Evolutionary conservation across 2,888 invertebrate species (phyloP).

Genomic region (Arrhopalites spinosus): DNA sequence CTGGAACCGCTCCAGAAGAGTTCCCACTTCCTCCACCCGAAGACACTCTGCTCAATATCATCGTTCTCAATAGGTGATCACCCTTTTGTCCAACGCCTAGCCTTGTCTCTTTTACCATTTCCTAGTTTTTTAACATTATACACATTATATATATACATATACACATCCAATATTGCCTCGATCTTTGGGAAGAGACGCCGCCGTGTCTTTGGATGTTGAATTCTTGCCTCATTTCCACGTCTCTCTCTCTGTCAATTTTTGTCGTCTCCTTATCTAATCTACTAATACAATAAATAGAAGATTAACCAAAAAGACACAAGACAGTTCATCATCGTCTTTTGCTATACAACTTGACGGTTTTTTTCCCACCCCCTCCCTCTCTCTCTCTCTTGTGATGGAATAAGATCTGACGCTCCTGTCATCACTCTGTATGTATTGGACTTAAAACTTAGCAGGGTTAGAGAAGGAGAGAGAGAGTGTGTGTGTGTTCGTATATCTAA

Average conservation of each 20-base stretch:
- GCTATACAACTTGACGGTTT: not conserved
- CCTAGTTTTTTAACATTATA: not conserved
- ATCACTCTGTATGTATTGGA: not conserved
- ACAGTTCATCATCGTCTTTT: not conserved
- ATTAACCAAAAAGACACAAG: too few species aligned
- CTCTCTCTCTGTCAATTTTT: not conserved
- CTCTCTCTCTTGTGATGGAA: too few species aligned
- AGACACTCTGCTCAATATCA: slow-evolving; percentile 56
- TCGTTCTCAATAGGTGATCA: slow-evolving; percentile 56
- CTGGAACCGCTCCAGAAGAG: slow-evolving; percentile 54
- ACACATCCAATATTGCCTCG: too few species aligned
- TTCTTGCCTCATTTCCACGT: too few species aligned
- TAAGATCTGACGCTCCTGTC: not conserved
- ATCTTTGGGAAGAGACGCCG: too few species aligned
- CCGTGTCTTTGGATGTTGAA: too few species aligned
- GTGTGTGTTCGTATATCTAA: too few species aligned
- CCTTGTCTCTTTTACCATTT: not conserved
- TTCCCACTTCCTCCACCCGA: slow-evolving; percentile 57
- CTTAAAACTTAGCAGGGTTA: not conserved
- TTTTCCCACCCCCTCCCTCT: slow-evolving; percentile 1
- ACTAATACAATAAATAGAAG: too few species aligned
- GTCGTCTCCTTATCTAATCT: not conserved
- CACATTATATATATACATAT: not conserved
- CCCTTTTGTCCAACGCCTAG: not conserved
- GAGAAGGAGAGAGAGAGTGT: too few species aligned